Evolutionary conservation across 2,113 vertebrate species (phyloP).

Genomic region (Gallinago undulata): DNA sequence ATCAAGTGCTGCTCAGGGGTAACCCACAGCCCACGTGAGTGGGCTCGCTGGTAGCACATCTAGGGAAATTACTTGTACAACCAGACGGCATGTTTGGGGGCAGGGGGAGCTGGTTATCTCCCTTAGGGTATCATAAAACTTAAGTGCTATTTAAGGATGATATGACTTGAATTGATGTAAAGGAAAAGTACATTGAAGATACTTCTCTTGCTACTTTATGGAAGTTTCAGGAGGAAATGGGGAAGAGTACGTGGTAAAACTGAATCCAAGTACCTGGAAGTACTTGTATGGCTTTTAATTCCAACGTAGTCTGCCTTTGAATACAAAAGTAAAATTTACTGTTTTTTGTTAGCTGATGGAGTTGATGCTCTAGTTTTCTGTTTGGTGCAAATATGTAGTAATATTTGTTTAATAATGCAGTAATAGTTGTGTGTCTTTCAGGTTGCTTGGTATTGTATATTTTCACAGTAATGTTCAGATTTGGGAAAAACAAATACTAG

Average conservation of each 20-base stretch:
- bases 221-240: neutral
- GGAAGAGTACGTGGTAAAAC: neutral
- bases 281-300: neutral
- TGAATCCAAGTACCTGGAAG: neutral
- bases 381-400: neutral
- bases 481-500: neutral
- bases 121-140: neutral
- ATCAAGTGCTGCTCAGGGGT: neutral
- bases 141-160: neutral
- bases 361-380: neutral
- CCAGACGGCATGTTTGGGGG: accelerated
- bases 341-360: neutral
- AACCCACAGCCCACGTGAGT: neutral
- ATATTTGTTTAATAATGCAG: neutral
- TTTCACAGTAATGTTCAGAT: neutral
- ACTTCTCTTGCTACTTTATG: neutral
- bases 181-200: neutral
- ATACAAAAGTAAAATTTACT: neutral
- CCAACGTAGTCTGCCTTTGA: neutral
- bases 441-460: neutral
- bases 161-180: neutral
- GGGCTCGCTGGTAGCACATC: neutral
- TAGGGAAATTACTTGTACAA: neutral
- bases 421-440: neutral
- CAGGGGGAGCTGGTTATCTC: neutral